These are phyloP conservation scores for Drosophila subsilvestris DNA, from an alignment of 2,888 invertebrate genomes.

Conservation along the genomic window DNA sequence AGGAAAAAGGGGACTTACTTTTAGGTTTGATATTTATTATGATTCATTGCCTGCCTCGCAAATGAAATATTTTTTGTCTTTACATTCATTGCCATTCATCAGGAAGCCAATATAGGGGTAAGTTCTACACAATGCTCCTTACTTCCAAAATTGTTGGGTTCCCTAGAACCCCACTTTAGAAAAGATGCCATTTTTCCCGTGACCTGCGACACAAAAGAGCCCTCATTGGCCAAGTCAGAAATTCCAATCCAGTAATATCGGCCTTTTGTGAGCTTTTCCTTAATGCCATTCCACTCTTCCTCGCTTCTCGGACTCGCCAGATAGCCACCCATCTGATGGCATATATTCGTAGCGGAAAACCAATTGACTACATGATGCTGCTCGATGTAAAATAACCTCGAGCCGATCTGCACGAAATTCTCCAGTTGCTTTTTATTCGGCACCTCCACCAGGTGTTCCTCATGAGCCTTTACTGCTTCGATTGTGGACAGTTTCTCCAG, in stretches of 20 bases:
- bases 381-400: constrained; percentile 21
- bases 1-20: too few relatives aligned
- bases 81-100: neutral
- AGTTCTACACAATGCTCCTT: neutral
- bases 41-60: neutral
- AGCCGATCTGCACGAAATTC: constrained; percentile 1
- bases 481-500: neutral
- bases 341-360: neutral
- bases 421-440: neutral
- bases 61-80: neutral
- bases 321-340: constrained; percentile 18
- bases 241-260: constrained; percentile 8
- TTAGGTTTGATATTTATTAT: neutral
- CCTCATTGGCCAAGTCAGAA: neutral
- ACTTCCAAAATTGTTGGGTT: neutral
- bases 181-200: neutral
- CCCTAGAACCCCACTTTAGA: neutral
- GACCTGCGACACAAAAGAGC: neutral
- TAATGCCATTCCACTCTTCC: neutral
- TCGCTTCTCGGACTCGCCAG: constrained; percentile 3
- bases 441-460: neutral
- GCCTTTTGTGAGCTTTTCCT: neutral
- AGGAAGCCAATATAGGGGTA: neutral
- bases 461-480: neutral
- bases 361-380: neutral